Percentiles rank a stretch among this genome's conserved stretches.
Evolutionary conservation across 2,797 vertebrate species (phyloP).

Genomic region (Typhlichthys subterraneus): DNA sequence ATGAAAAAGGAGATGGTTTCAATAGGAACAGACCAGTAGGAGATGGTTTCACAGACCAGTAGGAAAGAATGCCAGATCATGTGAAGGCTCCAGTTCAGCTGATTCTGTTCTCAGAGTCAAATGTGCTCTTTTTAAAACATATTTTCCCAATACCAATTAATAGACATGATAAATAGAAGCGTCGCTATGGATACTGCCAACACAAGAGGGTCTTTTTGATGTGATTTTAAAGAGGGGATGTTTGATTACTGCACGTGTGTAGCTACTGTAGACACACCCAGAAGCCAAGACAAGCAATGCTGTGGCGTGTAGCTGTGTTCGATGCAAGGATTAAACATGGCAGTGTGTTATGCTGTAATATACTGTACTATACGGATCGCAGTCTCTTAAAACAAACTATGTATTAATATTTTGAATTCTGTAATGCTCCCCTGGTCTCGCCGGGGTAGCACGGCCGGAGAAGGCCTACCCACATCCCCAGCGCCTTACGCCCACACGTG

Average conservation of each 20-base stretch:
- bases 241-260: background rate
- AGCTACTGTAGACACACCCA: too few relatives aligned
- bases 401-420: too few relatives aligned
- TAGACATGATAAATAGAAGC: background rate
- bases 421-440: too few relatives aligned
- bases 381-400: too few relatives aligned
- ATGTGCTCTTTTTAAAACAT: background rate
- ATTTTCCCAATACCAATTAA: background rate
- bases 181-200: background rate
- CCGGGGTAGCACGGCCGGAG: too few relatives aligned
- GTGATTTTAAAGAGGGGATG: background rate
- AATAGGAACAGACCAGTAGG: constrained; percentile 17
- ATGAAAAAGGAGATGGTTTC: constrained; percentile 4
- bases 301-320: too few relatives aligned
- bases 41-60: constrained; percentile 15
- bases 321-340: too few relatives aligned
- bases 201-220: constrained; percentile 2
- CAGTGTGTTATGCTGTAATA: too few relatives aligned
- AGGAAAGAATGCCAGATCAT: constrained; percentile 46
- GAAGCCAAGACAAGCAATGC: too few relatives aligned
- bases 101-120: constrained; percentile 29
- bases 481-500: too few relatives aligned
- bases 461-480: too few relatives aligned
- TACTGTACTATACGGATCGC: too few relatives aligned
- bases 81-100: constrained; percentile 38